Base-by-base conservation (phyloP, 2,113 vertebrate species). In the Geococcyx californianus region DNA sequence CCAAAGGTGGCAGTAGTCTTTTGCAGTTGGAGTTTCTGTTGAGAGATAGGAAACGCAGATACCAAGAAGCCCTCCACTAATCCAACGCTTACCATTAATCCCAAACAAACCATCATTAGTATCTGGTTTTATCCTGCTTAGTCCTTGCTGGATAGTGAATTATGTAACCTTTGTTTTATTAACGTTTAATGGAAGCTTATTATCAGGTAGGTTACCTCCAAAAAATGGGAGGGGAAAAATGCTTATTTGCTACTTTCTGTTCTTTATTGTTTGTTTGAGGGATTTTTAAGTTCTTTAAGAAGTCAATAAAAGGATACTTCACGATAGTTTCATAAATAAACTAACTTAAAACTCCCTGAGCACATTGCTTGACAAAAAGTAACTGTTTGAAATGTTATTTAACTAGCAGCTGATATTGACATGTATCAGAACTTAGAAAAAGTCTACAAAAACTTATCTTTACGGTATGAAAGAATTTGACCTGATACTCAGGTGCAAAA, bases 51-150 rank as follows among this genome's bases (percentile, higher is more conserved):
- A 94, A 95, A 84, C 18, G 29, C 82, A 95, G 33, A 92, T 59
- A 78, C 75, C 70, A 91, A 89, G 89, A 94, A 93, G 88, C 83
- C 31, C 75, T 90, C 60, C 72, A 87, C 94, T 97, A 97, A 98
- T 97, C 97, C 95, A 96, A 93, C 9, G 92, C 95, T 97, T 97
- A 94, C 79, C 86, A 72, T 94, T 97, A 98, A 98, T 98, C 97
- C 95, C 84, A 93, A 79, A 86, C 88, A 97, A 96, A 95, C 96
- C 96, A 97, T 98, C 95, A 96, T 95, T 95, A 96, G 96, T 95
- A 93, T 96, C 96, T 94, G 90, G 88, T 93, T 84, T 98, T 97
- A 97, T 97, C 97, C 97, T 91, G 85, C 96, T 98, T 97, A 96
- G 82, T 94, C 77, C 4, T 36, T 93, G 73, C 89, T 89, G 87